phyloP scores from a whole-genome alignment of 2,113 vertebrate species.

The Rhinogobius similis region DNA sequence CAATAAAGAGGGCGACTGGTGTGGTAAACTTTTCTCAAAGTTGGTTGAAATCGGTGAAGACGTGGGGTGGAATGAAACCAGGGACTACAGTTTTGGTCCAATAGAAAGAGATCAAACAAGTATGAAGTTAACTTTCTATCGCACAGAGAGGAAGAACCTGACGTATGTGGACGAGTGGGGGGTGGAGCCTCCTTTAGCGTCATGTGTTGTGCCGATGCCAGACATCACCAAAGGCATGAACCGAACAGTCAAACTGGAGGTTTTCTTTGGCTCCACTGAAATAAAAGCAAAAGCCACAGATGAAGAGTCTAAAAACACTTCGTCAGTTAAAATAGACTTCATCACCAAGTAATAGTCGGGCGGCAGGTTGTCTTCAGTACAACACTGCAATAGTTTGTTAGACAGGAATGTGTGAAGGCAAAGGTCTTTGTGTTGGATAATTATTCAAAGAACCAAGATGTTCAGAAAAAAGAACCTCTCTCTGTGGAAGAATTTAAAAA shows the following conservation, averaged over 20 bases:
- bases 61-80: constrained; percentile 27
- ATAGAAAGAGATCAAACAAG: not conserved
- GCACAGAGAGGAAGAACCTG: not conserved
- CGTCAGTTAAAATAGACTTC: no score
- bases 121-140: not conserved
- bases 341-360: no score
- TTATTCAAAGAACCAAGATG: no score
- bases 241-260: not conserved
- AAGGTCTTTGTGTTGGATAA: no score
- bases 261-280: constrained; percentile 39
- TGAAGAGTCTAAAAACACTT: no score
- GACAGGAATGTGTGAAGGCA: no score
- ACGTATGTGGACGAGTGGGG: not conserved
- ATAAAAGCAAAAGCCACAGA: constrained; percentile 39
- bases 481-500: no score
- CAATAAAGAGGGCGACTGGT: not conserved
- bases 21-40: not conserved
- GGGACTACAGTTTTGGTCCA: constrained; percentile 3
- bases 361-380: no score
- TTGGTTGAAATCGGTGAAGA: constrained; percentile 12
- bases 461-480: no score
- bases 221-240: not conserved
- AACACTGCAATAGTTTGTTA: no score
- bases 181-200: not conserved
- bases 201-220: not conserved